phyloP scores from a whole-genome alignment of 92 coral and sea anemone species.

The Galaxea fascicularis region DNA sequence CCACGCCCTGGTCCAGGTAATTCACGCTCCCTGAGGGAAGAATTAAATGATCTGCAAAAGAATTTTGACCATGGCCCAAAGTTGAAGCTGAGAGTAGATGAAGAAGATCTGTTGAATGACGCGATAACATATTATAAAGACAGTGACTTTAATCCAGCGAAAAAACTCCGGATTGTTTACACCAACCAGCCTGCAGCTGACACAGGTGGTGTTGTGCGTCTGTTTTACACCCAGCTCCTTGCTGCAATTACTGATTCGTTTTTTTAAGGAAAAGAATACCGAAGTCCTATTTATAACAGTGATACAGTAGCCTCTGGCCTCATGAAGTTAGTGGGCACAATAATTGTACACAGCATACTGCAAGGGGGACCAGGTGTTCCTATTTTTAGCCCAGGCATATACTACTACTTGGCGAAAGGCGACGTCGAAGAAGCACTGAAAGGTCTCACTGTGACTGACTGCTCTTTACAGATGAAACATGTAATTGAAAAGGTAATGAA shows the following conservation, averaged over 20 bases:
- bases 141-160: constrained; percentile 64
- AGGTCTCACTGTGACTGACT: constrained; percentile 62
- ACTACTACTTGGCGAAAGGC: constrained; percentile 69
- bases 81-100: constrained; percentile 65
- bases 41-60: constrained; percentile 66
- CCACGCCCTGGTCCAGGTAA: too few relatives aligned
- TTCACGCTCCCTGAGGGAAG: constrained; percentile 57
- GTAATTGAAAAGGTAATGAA: constrained; percentile 52
- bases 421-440: constrained; percentile 57
- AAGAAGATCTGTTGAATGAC: constrained; percentile 73
- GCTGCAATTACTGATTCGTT: constrained; percentile 52
- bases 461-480: constrained; percentile 66
- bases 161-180: constrained; percentile 64
- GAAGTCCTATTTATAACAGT: constrained; percentile 72
- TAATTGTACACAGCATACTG: constrained; percentile 70
- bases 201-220: constrained; percentile 78
- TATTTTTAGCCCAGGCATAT: constrained; percentile 71
- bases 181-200: constrained; percentile 73
- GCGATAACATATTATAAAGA: constrained; percentile 75
- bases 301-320: constrained; percentile 75
- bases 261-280: constrained; percentile 66
- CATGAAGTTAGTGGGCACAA: constrained; percentile 75
- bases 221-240: constrained; percentile 73
- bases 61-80: constrained; percentile 60
- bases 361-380: constrained; percentile 78